A percentile compares a stretch with the other conserved stretches of the same genome.
These are phyloP conservation scores for Lithobates pipiens DNA, from an alignment of 2,797 vertebrate genomes.

Conservation along the genomic window DNA sequence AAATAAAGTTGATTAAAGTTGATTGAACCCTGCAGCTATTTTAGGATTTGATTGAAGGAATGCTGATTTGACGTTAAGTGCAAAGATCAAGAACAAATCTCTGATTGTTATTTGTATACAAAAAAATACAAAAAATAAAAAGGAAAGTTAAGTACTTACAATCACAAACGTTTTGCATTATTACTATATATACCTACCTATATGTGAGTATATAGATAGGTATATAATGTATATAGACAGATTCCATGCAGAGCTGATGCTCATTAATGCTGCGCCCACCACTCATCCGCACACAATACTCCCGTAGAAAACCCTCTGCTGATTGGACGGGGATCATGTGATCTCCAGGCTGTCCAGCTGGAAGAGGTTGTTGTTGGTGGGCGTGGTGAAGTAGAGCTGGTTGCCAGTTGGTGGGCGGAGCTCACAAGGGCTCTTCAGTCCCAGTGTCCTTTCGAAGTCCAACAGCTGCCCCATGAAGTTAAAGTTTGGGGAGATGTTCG, in stretches of 20 bases:
- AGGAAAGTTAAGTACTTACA: conserved; percentile 65
- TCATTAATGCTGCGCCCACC: not conserved
- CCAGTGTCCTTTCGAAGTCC: conserved; percentile 97
- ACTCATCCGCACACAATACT: not conserved
- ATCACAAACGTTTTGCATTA: not conserved
- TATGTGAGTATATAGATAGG: too few species aligned
- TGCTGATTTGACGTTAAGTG: conserved; percentile 61
- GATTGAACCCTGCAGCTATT: not conserved
- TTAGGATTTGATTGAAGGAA: not conserved
- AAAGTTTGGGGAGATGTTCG: conserved; percentile 98
- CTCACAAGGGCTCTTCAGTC: conserved; percentile 94
- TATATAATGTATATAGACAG: too few species aligned
- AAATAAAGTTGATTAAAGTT: not conserved
- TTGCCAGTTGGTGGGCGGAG: conserved; percentile 83
- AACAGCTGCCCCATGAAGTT: conserved; percentile 99
- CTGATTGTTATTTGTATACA: conserved; percentile 69
- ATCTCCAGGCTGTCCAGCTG: conserved; percentile 94
- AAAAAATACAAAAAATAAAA: too few species aligned
- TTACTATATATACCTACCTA: not conserved
- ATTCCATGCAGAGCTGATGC: not conserved
- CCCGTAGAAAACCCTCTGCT: not conserved
- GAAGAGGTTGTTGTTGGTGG: conserved; percentile 96
- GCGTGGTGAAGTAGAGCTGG: conserved; percentile 96
- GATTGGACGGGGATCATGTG: conserved; percentile 81
- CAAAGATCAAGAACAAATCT: conserved; percentile 74